Evolutionary conservation across 2,888 invertebrate genomes (phyloP).

Genomic region (Junonia oenone): DNA sequence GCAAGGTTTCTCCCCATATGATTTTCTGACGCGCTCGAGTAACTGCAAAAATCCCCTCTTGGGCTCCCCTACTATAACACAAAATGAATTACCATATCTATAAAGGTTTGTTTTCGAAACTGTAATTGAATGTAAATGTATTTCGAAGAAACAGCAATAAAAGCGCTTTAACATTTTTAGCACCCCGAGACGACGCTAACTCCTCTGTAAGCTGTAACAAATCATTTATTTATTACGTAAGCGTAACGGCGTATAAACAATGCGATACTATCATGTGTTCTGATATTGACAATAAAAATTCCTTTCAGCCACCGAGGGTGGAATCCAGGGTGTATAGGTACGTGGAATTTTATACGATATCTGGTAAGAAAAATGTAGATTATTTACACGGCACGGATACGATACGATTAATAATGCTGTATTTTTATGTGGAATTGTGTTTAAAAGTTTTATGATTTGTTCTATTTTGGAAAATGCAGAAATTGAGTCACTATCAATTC

Average conservation of each 20-base stretch:
- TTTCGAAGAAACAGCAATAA: not conserved
- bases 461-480: no score
- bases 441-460: no score
- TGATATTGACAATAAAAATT: conserved; percentile 66
- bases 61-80: no score
- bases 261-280: conserved; percentile 32
- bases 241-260: conserved; percentile 31
- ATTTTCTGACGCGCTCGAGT: no score
- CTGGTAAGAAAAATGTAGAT: not conserved
- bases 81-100: not conserved
- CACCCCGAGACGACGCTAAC: not conserved
- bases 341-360: conserved; percentile 18
- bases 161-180: not conserved
- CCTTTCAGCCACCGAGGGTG: conserved; percentile 39
- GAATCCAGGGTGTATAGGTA: conserved; percentile 31
- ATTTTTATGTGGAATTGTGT: no score
- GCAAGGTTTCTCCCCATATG: no score
- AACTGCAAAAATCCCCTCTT: no score
- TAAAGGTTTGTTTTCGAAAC: not conserved
- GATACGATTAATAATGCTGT: no score
- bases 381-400: not conserved
- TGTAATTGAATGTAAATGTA: not conserved
- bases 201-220: not conserved
- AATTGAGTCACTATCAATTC: no score
- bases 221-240: conserved; percentile 13